A percentile compares a stretch with the other conserved stretches of the same genome.
phyloP scores from a whole-genome alignment of 2,113 vertebrate species.

The Myiopsitta monachus region DNA sequence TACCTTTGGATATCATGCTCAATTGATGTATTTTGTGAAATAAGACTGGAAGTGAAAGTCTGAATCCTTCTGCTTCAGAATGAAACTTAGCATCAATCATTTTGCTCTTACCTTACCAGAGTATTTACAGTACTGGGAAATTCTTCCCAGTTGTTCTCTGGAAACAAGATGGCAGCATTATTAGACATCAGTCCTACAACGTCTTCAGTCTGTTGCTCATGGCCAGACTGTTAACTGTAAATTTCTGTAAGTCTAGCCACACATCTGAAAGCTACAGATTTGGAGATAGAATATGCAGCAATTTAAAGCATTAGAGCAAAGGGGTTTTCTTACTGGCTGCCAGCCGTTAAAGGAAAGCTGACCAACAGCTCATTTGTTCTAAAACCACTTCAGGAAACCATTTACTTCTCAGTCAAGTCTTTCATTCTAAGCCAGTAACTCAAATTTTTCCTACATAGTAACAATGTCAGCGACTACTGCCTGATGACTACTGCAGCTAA shows the following conservation, averaged over 20 bases:
- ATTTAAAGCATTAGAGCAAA: neutral
- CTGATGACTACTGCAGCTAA: neutral
- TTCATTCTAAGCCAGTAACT: neutral
- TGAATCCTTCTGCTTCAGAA: neutral
- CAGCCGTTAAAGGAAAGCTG: neutral
- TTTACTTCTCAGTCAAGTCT: neutral
- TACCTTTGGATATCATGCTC: neutral
- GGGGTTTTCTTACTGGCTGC: neutral
- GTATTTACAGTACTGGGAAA: neutral
- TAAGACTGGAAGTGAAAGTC: neutral
- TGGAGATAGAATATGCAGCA: neutral
- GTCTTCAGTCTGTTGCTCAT: neutral
- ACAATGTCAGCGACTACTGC: fast-evolving
- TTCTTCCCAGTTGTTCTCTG: neutral
- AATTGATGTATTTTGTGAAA: neutral
- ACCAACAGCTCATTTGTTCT: neutral
- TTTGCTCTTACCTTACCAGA: neutral
- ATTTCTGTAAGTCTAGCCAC: neutral
- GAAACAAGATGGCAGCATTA: neutral
- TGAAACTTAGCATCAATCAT: neutral
- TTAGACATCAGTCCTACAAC: neutral
- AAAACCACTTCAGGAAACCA: neutral
- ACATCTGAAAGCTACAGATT: neutral
- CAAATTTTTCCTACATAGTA: neutral
- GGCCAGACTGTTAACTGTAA: neutral